Evolutionary conservation across 2,113 vertebrate genomes (phyloP).

Genomic region (Ailurus styani): DNA sequence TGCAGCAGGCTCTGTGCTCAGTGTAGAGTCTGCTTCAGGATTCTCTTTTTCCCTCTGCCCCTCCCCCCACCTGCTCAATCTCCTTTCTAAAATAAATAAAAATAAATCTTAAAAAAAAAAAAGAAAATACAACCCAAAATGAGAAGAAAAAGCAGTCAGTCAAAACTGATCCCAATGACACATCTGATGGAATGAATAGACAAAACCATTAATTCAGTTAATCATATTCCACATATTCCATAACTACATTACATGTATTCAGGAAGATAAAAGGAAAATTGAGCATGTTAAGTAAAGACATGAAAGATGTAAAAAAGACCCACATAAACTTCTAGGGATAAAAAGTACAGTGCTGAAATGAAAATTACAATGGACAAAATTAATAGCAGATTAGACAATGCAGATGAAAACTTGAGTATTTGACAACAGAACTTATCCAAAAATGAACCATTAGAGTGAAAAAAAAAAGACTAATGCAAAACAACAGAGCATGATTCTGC

Average conservation of each 20-base stretch:
- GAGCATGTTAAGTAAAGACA: not conserved
- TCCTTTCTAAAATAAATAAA: not conserved
- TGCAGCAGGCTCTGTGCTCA: not conserved
- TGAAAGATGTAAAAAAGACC: not conserved
- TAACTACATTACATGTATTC: not conserved
- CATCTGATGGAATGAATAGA: not conserved
- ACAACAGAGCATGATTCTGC: not conserved
- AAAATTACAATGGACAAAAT: not conserved
- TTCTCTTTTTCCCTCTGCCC: not conserved
- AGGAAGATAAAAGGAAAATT: not conserved
- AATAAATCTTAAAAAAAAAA: not conserved
- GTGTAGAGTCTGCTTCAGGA: not conserved
- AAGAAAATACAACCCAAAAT: not conserved
- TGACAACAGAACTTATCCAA: not conserved
- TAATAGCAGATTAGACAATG: conserved; percentile 1
- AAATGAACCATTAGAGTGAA: not conserved
- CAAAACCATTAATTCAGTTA: not conserved
- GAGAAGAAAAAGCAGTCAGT: not conserved
- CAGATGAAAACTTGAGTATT: not conserved
- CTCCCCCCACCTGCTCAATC: not conserved
- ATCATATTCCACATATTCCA: not conserved
- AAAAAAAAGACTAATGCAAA: not conserved
- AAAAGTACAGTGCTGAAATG: not conserved
- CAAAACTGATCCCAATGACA: not conserved
- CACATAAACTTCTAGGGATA: not conserved